These are phyloP conservation scores for Plagodis pulveraria DNA, from an alignment of 2,888 invertebrate species.

Conservation along the genomic window DNA sequence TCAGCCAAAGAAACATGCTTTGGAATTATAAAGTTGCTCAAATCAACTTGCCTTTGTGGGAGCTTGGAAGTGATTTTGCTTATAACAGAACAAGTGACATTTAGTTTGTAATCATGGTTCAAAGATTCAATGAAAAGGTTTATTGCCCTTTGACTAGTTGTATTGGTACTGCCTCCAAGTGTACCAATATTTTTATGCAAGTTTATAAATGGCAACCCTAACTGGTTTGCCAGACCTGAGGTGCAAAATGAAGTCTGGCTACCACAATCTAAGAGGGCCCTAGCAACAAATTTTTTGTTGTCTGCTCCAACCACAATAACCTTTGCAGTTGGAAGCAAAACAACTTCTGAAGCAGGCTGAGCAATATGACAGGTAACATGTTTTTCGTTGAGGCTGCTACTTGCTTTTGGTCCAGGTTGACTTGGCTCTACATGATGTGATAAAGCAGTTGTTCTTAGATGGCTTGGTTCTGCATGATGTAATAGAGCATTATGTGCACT, in stretches of 20 bases:
- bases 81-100: too few species aligned
- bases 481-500: conserved; percentile 9
- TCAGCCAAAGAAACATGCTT: conserved; percentile 4
- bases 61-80: too few species aligned
- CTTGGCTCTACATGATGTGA: too few species aligned
- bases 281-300: not conserved
- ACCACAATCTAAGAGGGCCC: conserved; percentile 3
- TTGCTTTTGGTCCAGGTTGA: too few species aligned
- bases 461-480: not conserved
- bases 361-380: too few species aligned
- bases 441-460: not conserved
- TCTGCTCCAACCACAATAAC: not conserved
- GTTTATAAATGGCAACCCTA: too few species aligned
- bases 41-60: not conserved
- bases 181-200: too few species aligned
- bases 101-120: too few species aligned
- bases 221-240: not conserved
- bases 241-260: not conserved
- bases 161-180: too few species aligned
- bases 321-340: conserved; percentile 6
- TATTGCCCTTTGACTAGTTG: too few species aligned
- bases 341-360: too few species aligned
- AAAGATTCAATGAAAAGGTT: too few species aligned
- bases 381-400: not conserved
- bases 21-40: not conserved